phyloP scores from a whole-genome alignment of 2,888 invertebrate genomes.

The Falcaria lacertinaria region DNA sequence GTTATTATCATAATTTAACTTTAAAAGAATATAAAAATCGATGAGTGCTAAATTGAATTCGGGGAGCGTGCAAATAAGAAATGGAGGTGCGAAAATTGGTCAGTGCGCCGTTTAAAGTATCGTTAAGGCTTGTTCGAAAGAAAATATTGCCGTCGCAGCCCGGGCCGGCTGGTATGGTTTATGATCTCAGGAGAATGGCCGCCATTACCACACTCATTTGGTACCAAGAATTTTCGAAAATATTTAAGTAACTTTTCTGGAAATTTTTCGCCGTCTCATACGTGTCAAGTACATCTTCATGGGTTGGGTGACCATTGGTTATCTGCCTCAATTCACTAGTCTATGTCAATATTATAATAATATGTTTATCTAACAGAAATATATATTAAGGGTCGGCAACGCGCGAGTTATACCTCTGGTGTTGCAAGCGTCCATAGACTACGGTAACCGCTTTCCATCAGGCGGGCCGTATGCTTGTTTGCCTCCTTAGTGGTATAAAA shows the following conservation, averaged over 20 bases:
- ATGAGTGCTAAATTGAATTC: slow-evolving; percentile 77
- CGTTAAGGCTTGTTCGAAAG: slow-evolving; percentile 66
- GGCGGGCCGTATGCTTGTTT: too few species aligned
- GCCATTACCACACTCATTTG: slow-evolving; percentile 43
- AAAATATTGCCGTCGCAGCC: slow-evolving; percentile 67
- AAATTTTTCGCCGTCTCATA: too few species aligned
- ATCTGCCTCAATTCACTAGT: too few species aligned
- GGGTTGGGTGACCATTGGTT: too few species aligned
- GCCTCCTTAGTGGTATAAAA: too few species aligned
- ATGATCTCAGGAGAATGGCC: slow-evolving; percentile 55
- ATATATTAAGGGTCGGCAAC: too few species aligned
- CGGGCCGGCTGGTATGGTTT: slow-evolving; percentile 48
- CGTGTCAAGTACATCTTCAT: too few species aligned
- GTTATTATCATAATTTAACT: slow-evolving; percentile 67
- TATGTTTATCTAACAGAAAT: too few species aligned
- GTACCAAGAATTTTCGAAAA: slow-evolving; percentile 33
- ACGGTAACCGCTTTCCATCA: too few species aligned
- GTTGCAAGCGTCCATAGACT: too few species aligned
- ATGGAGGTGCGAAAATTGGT: slow-evolving; percentile 71
- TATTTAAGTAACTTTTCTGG: slow-evolving; percentile 28
- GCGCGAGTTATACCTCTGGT: too few species aligned
- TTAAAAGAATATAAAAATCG: slow-evolving; percentile 60
- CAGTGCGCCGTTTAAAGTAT: slow-evolving; percentile 69
- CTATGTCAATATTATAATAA: too few species aligned
- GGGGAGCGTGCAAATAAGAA: slow-evolving; percentile 71